A percentile compares a stretch with the other conserved stretches of the same genome.
Conservation (phyloP, 1,140 invertebrate species). For the Chrysoperla carnea region DNA sequence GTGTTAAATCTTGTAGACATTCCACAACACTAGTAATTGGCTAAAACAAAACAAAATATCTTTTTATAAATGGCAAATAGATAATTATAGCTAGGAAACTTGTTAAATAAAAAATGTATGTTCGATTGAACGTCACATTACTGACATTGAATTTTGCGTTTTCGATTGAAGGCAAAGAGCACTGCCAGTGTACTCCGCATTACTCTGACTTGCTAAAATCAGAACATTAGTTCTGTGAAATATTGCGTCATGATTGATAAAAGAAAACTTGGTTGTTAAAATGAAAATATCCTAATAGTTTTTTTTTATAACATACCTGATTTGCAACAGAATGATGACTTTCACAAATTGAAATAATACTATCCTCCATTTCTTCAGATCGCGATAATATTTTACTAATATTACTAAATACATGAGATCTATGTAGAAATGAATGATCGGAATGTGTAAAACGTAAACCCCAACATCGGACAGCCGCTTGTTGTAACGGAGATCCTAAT, state of each 20-base stretch:
- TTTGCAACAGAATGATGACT: slow-evolving; percentile 30
- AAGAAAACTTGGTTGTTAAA: no score
- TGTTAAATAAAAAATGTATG: no score
- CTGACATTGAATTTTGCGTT: no score
- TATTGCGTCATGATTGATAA: no score
- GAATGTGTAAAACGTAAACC: slow-evolving; percentile 71
- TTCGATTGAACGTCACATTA: no score
- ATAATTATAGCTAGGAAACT: no score
- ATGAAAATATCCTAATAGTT: no score
- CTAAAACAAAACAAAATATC: slow-evolving; percentile 12
- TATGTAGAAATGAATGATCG: slow-evolving; percentile 87
- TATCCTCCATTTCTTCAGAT: slow-evolving; percentile 58
- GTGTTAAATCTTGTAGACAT: slow-evolving; percentile 53
- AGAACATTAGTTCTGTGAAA: no score
- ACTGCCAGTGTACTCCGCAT: no score
- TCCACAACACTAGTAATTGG: slow-evolving; percentile 38
- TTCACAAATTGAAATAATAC: slow-evolving; percentile 37
- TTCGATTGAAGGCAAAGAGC: no score
- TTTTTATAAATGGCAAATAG: no score
- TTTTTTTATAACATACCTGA: slow-evolving; percentile 14
- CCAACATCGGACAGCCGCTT: slow-evolving; percentile 89
- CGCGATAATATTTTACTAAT: slow-evolving; percentile 91
- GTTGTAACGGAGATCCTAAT: slow-evolving; percentile 68
- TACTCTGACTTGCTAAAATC: no score
- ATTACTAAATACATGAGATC: slow-evolving; percentile 82